Evolutionary conservation across 1,140 invertebrate species (phyloP).

Genomic region (Eciton burchellii): DNA sequence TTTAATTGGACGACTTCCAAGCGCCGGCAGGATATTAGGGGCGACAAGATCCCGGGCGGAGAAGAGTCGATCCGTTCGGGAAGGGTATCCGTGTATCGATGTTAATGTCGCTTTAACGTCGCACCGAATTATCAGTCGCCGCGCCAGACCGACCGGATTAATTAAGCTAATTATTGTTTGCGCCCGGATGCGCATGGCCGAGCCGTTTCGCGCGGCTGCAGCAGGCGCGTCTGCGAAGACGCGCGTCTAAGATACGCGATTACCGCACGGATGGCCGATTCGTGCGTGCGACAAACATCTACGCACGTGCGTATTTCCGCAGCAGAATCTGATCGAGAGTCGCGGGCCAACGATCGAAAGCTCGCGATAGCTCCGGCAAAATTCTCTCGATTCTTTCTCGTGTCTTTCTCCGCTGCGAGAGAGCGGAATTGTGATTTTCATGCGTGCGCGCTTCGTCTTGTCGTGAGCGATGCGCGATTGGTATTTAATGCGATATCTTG

Average conservation of each 20-base stretch:
- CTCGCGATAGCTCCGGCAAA: conserved; percentile 8
- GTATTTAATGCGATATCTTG: not conserved
- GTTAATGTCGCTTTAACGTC: conserved; percentile 77
- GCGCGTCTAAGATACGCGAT: conserved; percentile 53
- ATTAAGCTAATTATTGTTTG: conserved; percentile 81
- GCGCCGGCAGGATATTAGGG: conserved; percentile 64
- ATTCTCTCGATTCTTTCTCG: not conserved
- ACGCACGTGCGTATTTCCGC: conserved; percentile 40
- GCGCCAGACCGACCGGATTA: conserved; percentile 76
- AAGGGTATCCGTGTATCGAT: conserved; percentile 72
- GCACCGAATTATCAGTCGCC: conserved; percentile 76
- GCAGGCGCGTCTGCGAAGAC: conserved; percentile 49
- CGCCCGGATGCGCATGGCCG: conserved; percentile 65
- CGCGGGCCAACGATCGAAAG: conserved; percentile 17
- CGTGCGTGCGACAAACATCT: conserved; percentile 26
- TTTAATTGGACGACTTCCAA: conserved; percentile 80
- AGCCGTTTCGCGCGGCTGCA: conserved; percentile 68
- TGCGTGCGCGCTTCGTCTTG: not conserved
- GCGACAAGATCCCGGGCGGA: conserved; percentile 1
- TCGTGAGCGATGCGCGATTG: not conserved
- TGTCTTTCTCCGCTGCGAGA: not conserved
- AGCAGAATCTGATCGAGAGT: conserved; percentile 17
- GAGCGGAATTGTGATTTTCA: not conserved
- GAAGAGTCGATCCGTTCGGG: conserved; percentile 35
- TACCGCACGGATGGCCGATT: conserved; percentile 38